These are phyloP conservation scores for Platyscapa corneri DNA, from an alignment of 1,140 invertebrate genomes.

Conservation along the genomic window DNA sequence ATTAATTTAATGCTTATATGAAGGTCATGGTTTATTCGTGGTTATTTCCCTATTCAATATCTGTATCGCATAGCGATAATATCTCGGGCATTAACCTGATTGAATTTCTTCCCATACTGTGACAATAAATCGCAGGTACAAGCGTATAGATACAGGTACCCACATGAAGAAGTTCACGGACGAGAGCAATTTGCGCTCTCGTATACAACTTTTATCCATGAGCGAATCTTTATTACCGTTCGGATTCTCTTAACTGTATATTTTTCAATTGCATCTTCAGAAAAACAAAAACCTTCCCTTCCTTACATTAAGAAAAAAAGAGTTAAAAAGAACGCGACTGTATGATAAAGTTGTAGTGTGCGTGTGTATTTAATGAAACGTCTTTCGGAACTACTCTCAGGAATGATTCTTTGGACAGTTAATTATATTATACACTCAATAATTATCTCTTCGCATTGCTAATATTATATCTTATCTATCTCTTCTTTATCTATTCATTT, in stretches of 20 bases:
- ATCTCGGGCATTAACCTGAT: constrained; percentile 30
- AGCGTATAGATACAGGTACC: background rate
- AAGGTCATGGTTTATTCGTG: background rate
- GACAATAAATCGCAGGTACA: constrained; percentile 53
- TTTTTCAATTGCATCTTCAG: constrained; percentile 63
- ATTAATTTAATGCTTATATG: background rate
- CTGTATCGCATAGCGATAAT: background rate
- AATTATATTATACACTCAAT: constrained; percentile 66
- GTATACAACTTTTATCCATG: constrained; percentile 60
- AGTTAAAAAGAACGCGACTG: background rate
- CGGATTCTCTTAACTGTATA: constrained; percentile 66
- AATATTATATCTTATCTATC: constrained; percentile 50
- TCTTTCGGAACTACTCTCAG: constrained; percentile 30
- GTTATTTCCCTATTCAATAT: background rate
- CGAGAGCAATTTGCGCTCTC: background rate
- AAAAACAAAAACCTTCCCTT: background rate
- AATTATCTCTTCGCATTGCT: constrained; percentile 63
- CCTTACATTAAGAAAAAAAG: background rate
- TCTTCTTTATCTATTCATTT: background rate
- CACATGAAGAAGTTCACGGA: background rate
- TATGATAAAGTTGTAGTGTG: background rate
- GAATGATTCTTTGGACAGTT: constrained; percentile 58
- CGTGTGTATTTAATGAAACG: background rate
- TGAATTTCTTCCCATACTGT: constrained; percentile 19
- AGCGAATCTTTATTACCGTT: constrained; percentile 69